Percentiles rank a stretch among this genome's conserved stretches.
These are phyloP conservation scores for Hippocampus kuda DNA, from an alignment of 2,797 vertebrate genomes.

Conservation along the genomic window DNA sequence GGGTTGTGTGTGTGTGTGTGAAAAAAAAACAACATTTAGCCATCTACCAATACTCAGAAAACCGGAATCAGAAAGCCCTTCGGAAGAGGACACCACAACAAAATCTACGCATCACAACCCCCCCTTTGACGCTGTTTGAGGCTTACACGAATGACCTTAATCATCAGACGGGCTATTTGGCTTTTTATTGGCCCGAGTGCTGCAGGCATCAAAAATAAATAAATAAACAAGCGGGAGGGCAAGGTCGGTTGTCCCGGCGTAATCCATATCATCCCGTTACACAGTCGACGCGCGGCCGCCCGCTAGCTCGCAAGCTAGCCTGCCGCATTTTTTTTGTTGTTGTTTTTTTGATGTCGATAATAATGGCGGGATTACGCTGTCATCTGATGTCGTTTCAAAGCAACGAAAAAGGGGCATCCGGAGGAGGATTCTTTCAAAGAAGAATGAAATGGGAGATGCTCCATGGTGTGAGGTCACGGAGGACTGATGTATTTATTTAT, in stretches of 20 bases:
- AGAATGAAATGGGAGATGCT: slow-evolving; percentile 21
- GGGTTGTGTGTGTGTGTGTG: no score
- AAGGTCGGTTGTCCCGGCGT: slow-evolving; percentile 55
- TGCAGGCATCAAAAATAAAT: slow-evolving; percentile 45
- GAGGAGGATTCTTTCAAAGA: slow-evolving; percentile 40
- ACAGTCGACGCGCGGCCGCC: slow-evolving; percentile 38
- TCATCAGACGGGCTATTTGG: slow-evolving; percentile 64
- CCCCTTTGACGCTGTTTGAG: slow-evolving; percentile 42
- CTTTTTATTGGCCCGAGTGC: slow-evolving; percentile 49
- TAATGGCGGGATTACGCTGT: slow-evolving; percentile 57
- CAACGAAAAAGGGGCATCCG: slow-evolving; percentile 51
- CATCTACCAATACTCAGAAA: not conserved
- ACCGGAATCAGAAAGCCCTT: not conserved
- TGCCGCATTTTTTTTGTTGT: not conserved
- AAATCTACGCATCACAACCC: slow-evolving; percentile 7
- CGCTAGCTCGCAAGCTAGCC: slow-evolving; percentile 17
- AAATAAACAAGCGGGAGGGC: slow-evolving; percentile 25
- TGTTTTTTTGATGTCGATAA: slow-evolving; percentile 50
- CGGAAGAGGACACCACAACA: slow-evolving; percentile 11
- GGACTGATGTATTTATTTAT: slow-evolving; percentile 8
- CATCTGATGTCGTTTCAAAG: slow-evolving; percentile 62
- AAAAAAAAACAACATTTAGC: no score
- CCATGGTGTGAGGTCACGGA: slow-evolving; percentile 1
- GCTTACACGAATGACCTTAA: slow-evolving; percentile 65
- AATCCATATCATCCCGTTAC: slow-evolving; percentile 66